Evolutionary conservation across 2,888 invertebrate species (phyloP), one percentile per base, ranked within the genome.

Genomic region (Brassicogethes aeneus): DNA sequence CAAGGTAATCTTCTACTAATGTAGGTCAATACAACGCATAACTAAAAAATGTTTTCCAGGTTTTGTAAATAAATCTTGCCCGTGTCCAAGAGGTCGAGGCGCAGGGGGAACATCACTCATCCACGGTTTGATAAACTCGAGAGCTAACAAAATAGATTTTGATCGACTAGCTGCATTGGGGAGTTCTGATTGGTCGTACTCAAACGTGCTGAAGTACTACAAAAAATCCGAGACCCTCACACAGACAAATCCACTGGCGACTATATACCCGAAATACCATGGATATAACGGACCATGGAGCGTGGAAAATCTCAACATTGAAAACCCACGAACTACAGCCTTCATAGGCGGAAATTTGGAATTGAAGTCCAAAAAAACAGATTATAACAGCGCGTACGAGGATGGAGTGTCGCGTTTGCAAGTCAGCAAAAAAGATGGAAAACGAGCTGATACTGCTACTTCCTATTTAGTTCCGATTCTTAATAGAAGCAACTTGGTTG

Each of bases 231-330:
- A 32, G 14, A 32, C 5, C 12, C 3, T 32, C 3, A 32, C 32
- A 5, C 32, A 32, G 12, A 32, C 32, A 12, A 32, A 32, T 13
- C 8, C 7, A 12, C 3, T 5, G 12, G 13, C 32, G 13, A 32
- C 7, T 10, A 32, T 32, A 10, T 10, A 32, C 13, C 5, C 3
- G 10, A 5, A 5, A 5, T 32, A 32, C 12, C 32, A 32, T 32
- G 32, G 12, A 10, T 10, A 32, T 10, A 12, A 12, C 5, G 32
- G 32, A 10, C 32, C 32, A 10, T 13, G 3, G 12, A 8, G 12
- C 32, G 32, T 32, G 14, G 8, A 32, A 32, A 32, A 32, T 32
- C 14, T 12, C 12, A 0, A 71, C 72, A 10, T 32, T 32, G 32
- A 10, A 3, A 32, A 12, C 12, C 3, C 7, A 7, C 7, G 13